phyloP scores from a whole-genome alignment of 2,113 vertebrate species.

The Corythaeola cristata region DNA sequence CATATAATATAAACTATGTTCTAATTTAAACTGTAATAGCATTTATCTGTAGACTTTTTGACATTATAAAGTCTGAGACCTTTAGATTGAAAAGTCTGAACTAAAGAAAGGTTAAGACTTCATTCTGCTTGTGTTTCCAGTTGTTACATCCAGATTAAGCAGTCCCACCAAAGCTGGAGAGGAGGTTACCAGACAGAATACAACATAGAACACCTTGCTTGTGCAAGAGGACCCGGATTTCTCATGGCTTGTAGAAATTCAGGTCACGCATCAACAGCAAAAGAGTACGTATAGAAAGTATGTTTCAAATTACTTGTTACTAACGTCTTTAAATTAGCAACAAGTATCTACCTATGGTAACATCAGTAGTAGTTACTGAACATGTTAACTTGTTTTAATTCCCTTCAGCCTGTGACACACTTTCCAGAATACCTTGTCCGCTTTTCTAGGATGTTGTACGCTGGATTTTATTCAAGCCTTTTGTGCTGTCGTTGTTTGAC shows the following conservation, averaged over 20 bases:
- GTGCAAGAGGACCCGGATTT: not conserved
- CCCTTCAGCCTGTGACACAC: not conserved
- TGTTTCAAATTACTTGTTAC: not conserved
- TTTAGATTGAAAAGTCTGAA: not conserved
- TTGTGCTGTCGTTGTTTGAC: not conserved
- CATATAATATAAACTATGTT: not conserved
- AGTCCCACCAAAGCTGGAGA: not conserved
- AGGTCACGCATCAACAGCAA: not conserved
- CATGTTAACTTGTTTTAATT: not conserved
- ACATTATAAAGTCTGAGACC: not conserved
- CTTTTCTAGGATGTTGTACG: too few relatives aligned
- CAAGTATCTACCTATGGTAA: not conserved
- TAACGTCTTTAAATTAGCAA: too few relatives aligned
- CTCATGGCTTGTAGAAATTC: not conserved
- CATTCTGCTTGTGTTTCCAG: not conserved
- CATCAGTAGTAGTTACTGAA: not conserved
- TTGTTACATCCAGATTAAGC: not conserved
- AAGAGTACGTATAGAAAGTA: not conserved
- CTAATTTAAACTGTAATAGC: not conserved
- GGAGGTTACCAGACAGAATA: not conserved
- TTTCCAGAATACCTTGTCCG: not conserved
- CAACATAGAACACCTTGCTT: not conserved
- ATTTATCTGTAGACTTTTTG: not conserved
- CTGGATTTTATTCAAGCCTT: not conserved
- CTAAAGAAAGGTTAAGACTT: not conserved